Evolutionary conservation across 37 sponge, comb jelly and placozoan species (phyloP), one percentile per base, ranked within the genome.

Genomic region (Agelas oroides): DNA sequence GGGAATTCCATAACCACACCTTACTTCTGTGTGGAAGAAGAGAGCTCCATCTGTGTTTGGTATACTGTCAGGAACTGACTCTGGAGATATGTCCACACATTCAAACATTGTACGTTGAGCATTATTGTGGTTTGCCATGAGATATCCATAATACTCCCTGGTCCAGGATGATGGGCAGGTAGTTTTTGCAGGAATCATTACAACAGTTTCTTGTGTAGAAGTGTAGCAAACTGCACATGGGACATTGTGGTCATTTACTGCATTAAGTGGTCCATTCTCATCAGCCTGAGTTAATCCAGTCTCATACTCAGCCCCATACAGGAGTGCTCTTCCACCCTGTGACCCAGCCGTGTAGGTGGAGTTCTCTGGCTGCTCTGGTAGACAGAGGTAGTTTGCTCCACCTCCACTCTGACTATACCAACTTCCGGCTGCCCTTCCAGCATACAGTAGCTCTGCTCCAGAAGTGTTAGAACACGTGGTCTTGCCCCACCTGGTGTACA

Each of bases 231-330:
- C 77, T 27, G 77, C 77, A 85, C 85, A 85, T 5, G 82, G 82
- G 8, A 76, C 60, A 37, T 75, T 68, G 36, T 59, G 36, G 36
- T 78, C 17, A 25, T 40, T 3, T 12, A 46, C 46, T 12, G 46
- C 3, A 12, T 8, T 46, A 3, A 46, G 46, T 8, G 46, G 46
- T 46, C 46, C 8, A 46, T 46, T 46, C 6, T 46, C 46, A 46
- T 46, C 8, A 46, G 46, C 8, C 46, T 8, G 6, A 46, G 46
- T 25, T 59, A 37, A 28, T 65, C 20, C 12, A 18, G 30, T 33
- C 66, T 87, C 76, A 87, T 73, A 87, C 56, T 87, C 88, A n/a
- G 55, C 57, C 0, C 88, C 81, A 74, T 74, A 73, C 39, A 87
- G 8, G 53, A 57, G 59, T 46, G 46, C 46, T 21, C 37, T 67